Conservation (phyloP, 2,888 invertebrate species). For the Amiota minor region DNA sequence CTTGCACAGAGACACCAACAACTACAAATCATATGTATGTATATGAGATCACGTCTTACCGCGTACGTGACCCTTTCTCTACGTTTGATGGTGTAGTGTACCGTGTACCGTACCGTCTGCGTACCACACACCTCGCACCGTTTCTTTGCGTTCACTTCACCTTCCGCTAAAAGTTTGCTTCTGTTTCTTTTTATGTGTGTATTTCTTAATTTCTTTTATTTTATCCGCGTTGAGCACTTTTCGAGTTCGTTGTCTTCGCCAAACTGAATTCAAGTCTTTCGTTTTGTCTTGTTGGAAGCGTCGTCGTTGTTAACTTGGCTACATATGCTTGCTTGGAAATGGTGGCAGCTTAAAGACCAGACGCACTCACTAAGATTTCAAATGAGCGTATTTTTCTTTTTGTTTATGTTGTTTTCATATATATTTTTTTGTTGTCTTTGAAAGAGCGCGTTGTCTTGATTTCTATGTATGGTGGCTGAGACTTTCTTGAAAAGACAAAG, state of each 20-base stretch:
- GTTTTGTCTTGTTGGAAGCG: constrained; percentile 68
- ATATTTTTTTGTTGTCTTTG: neutral
- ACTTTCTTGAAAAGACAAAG: neutral
- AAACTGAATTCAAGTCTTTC: constrained; percentile 73
- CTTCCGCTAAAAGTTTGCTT: neutral
- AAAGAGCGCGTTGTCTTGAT: constrained; percentile 23
- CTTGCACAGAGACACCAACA: constrained; percentile 30
- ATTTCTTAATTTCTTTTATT: constrained; percentile 32
- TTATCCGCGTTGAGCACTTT: constrained; percentile 63
- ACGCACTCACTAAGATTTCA: neutral
- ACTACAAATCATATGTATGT: constrained; percentile 52
- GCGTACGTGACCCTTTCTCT: constrained; percentile 32
- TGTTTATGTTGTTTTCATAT: constrained; percentile 31
- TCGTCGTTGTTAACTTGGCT: constrained; percentile 32
- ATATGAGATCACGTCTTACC: constrained; percentile 46
- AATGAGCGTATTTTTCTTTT: constrained; percentile 19
- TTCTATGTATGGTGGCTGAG: constrained; percentile 30
- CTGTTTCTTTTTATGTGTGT: neutral
- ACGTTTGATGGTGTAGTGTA: constrained; percentile 37
- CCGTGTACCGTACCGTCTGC: too few species aligned
- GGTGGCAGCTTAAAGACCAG: too few species aligned
- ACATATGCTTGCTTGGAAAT: neutral
- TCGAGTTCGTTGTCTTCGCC: constrained; percentile 73
- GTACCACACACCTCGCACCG: too few species aligned
- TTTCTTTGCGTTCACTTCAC: constrained; percentile 1